Evolutionary conservation across 2,797 vertebrate species (phyloP), one percentile per base, ranked within the genome.

Genomic region (Bradypus variegatus): DNA sequence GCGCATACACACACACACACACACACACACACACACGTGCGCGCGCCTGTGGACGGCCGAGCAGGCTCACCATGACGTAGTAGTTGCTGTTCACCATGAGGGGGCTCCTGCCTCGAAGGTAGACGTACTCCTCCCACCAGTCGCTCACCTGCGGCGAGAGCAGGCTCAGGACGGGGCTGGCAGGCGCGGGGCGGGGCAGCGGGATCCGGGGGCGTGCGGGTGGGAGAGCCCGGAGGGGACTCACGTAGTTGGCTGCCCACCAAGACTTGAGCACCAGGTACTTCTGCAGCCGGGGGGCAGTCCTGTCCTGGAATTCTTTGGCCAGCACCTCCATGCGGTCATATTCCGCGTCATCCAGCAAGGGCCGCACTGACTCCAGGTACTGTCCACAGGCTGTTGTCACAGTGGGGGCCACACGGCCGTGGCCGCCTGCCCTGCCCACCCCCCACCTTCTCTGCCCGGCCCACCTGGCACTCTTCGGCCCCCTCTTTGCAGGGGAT

Each of bases 81-180:
- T 99, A 99, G 97, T 99, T 99, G 97, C 99, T 99, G 97, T 99
- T 99, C 94, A 99, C 99, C 98, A 99, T 98, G 95, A 99, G 97
- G 1, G 99, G 98, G 87, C 97, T 96, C 50, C 99, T 97, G 92
- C 99, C 97, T 6, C 98, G 98, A 41, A 99, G 98, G 96, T 99
- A 99, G 95, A 99, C 97, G 89, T 98, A 99, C 79, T 99, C 98
- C 96, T 99, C 99, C 99, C 99, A 99, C 99, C 99, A 99, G 96
- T 99, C 99, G 50, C 99, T 99, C 86, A 99, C 99, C 99, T 99
- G 93, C 4, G 62, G 65, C 91, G 5, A 67, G 89, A 67, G 13
- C 14, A 72, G 65, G n/a, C 45, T 81, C 3, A 90, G 89, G 18
- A 45, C 8, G 41, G 21, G 14, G 45, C 14, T 50, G 70, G 27